A percentile compares a stretch with the other conserved stretches of the same genome.
phyloP scores from a whole-genome alignment of 2,797 vertebrate genomes.

The Myoxocephalus aenaeus region DNA sequence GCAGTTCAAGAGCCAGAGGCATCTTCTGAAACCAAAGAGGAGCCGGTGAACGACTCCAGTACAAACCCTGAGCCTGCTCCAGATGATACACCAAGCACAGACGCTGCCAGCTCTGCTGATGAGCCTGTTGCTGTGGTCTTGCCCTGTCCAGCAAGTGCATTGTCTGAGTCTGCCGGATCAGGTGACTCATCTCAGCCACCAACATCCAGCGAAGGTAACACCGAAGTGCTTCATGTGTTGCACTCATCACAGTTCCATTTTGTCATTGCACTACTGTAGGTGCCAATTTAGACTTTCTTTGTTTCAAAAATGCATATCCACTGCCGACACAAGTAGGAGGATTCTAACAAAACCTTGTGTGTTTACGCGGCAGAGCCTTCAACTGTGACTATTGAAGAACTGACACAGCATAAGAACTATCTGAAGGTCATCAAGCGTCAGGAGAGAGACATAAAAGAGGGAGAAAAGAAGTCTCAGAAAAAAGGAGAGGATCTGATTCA shows the following conservation, averaged over 20 bases:
- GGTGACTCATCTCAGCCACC: conserved; percentile 48
- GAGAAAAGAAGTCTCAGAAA: conserved; percentile 89
- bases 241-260: conserved; percentile 13
- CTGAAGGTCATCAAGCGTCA: conserved; percentile 92
- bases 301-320: conserved; percentile 8
- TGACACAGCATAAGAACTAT: conserved; percentile 91
- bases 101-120: not conserved
- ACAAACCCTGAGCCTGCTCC: conserved; percentile 38
- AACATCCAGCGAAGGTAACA: conserved; percentile 56
- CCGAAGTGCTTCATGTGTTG: not conserved
- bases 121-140: conserved; percentile 6
- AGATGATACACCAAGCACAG: conserved; percentile 46
- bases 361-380: conserved; percentile 79
- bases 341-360: conserved; percentile 25
- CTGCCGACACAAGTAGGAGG: conserved; percentile 1
- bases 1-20: conserved; percentile 33
- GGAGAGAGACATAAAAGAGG: conserved; percentile 92
- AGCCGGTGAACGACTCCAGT: conserved; percentile 11
- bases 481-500: conserved; percentile 90
- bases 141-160: conserved; percentile 17
- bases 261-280: conserved; percentile 2
- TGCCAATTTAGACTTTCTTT: conserved; percentile 13
- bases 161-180: conserved; percentile 22
- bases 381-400: conserved; percentile 87
- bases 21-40: conserved; percentile 46